phyloP scores from a whole-genome alignment of 2,797 vertebrate genomes.

The Fratercula arctica region DNA sequence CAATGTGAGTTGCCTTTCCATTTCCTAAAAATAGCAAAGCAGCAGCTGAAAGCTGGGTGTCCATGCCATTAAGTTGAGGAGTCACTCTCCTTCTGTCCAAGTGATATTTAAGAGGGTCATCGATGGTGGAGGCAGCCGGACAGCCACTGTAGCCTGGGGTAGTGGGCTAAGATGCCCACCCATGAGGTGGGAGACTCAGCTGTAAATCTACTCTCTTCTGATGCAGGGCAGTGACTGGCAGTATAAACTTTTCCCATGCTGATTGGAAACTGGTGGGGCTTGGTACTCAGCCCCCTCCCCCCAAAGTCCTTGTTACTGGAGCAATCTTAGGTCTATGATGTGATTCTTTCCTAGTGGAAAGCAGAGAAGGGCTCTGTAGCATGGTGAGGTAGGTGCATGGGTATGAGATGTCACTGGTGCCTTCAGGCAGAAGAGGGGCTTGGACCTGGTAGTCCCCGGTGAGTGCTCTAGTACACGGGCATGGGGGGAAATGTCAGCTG shows the following conservation, averaged over 20 bases:
- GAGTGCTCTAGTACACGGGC: accelerated
- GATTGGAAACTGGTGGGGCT: background rate
- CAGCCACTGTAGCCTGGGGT: background rate
- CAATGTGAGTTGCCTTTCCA: background rate
- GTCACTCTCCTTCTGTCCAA: background rate
- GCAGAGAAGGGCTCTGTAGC: background rate
- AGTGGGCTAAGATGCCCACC: background rate
- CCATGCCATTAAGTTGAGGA: background rate
- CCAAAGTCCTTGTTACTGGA: background rate
- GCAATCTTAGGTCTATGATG: background rate
- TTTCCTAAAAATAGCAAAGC: background rate
- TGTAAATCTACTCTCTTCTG: background rate
- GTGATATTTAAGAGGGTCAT: background rate
- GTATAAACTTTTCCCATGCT: background rate
- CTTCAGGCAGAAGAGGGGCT: background rate
- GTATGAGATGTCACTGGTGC: background rate
- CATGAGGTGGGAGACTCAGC: accelerated
- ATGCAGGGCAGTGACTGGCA: background rate
- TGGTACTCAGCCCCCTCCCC: background rate
- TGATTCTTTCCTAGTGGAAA: background rate
- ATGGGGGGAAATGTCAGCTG: background rate
- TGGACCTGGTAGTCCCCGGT: background rate
- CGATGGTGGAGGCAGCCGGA: background rate
- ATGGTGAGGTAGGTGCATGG: accelerated
- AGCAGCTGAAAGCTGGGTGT: background rate